Percentiles rank a stretch among this genome's conserved stretches.
phyloP scores from a whole-genome alignment of 92 coral and sea anemone species.

The Hydrozoanthus gracilis region DNA sequence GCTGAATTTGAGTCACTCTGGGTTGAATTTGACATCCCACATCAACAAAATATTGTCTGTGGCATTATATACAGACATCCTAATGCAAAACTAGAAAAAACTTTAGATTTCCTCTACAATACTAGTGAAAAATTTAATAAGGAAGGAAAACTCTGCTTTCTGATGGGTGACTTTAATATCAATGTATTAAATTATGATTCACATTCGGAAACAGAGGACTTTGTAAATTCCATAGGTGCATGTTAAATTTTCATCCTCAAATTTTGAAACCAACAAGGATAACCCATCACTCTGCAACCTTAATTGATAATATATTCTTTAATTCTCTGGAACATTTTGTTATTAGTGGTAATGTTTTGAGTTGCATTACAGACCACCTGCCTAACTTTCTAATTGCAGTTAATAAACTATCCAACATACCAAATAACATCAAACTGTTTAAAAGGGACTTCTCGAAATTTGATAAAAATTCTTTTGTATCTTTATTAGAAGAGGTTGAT shows the following conservation, averaged over 20 bases:
- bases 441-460: slow-evolving; percentile 61
- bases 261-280: slow-evolving; percentile 62
- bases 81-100: slow-evolving; percentile 31
- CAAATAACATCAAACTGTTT: slow-evolving; percentile 39
- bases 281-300: slow-evolving; percentile 57
- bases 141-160: too few species aligned
- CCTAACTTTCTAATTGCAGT: slow-evolving; percentile 27
- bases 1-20: slow-evolving; percentile 49
- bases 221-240: slow-evolving; percentile 48
- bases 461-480: slow-evolving; percentile 47
- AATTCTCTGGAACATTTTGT: too few species aligned
- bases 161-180: too few species aligned
- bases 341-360: slow-evolving; percentile 65
- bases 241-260: slow-evolving; percentile 56
- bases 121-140: too few species aligned
- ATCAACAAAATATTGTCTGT: too few species aligned
- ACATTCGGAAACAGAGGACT: too few species aligned
- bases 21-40: slow-evolving; percentile 41
- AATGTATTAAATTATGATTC: too few species aligned
- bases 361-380: slow-evolving; percentile 48
- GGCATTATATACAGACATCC: slow-evolving; percentile 64
- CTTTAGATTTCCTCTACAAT: too few species aligned
- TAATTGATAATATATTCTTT: too few species aligned
- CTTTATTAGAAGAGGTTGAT: slow-evolving; percentile 30
- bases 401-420: slow-evolving; percentile 48